Evolutionary conservation across 1,140 invertebrate species (phyloP).

Genomic region (Sarcophaga peregrina): DNA sequence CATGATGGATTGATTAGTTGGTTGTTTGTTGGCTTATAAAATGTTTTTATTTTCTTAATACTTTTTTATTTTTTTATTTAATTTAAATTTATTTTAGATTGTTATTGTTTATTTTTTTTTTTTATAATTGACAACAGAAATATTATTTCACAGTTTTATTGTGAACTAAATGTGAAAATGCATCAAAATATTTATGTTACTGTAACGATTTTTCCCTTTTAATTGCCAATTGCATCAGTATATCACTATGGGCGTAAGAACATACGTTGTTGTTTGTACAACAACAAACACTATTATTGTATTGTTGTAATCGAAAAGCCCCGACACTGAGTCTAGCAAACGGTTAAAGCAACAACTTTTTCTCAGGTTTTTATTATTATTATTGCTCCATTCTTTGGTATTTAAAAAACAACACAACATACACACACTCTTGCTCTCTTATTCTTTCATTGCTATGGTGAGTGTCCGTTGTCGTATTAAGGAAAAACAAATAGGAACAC

Average conservation of each 20-base stretch:
- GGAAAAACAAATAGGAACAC: too few relatives aligned
- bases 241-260: neutral
- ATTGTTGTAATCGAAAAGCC: neutral
- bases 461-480: too few relatives aligned
- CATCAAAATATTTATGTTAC: slow-evolving; percentile 7
- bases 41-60: neutral
- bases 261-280: neutral
- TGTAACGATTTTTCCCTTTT: slow-evolving; percentile 36
- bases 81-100: neutral
- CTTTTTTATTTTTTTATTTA: neutral
- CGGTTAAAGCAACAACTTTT: slow-evolving; percentile 6
- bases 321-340: neutral
- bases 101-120: neutral
- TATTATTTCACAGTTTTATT: neutral
- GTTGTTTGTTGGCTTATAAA: neutral
- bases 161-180: neutral
- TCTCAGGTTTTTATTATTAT: neutral
- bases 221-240: slow-evolving; percentile 16
- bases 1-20: neutral
- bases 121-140: neutral
- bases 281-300: neutral
- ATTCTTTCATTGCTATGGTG: too few relatives aligned
- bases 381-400: neutral
- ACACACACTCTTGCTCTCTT: too few relatives aligned
- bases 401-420: too few relatives aligned